Base-by-base conservation (phyloP, 2,797 vertebrate genomes). In the Kryptolebias ocellatus region DNA sequence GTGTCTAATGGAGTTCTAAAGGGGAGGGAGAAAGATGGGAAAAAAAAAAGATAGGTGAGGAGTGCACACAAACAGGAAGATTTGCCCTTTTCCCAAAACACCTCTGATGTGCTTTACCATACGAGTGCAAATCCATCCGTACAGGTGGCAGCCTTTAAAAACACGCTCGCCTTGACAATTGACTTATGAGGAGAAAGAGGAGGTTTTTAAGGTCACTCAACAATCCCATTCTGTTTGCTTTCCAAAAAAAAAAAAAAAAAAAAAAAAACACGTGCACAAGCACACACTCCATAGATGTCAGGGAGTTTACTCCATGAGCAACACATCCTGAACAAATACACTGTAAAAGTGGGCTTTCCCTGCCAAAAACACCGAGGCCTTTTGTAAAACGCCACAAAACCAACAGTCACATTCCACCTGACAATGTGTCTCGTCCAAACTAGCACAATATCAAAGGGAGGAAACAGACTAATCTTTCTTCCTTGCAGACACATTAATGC, bases 1-100 rank as follows among this genome's bases (percentile, higher is more conserved):
- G 89, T 99, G 98, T 72, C 98, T 94, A 78, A 99, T 99, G 60
- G 98, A 99, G 90, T 99, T 99, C 98, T 99, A 92, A 14, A 83
- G 55, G 76, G 87, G 60, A 90, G 79, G 79, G 0, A 86, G 54
- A 52, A 8, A 49, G 37, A 45, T 11, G 37, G 37, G 12, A 39
- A 39, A 39, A 3, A 39, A 34, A 51, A 44, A 63, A 42, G 42
- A 46, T 50, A 16, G 8, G 65, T 80, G 68, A 81, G 63, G 5
- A 44, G 60, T 15, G n/a, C 54, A 76, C 53, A 76, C 55, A 70
- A 74, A 83, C 84, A 42, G 86, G 70, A 79, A 85, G 67, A 90
- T 83, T 60, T 86, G 84, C 79, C 85, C 87, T 89, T 88, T 92
- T 82, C 71, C 52, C 49, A 62, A 80, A 90, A 88, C 84, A 72